phyloP scores from a whole-genome alignment of 2,113 vertebrate species.

The Oreocharis arfaki region DNA sequence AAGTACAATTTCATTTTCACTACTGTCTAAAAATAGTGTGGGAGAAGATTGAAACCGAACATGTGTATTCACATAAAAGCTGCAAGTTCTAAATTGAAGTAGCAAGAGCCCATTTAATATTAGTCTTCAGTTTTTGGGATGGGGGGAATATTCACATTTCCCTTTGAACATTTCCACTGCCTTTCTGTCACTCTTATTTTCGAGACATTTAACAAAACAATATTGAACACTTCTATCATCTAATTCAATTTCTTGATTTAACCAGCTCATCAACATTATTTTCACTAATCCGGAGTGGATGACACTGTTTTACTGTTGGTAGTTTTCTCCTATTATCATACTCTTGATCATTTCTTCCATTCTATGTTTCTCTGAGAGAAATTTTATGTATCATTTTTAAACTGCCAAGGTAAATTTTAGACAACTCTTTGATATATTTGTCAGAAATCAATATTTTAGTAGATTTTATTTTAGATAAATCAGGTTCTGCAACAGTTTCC shows the following conservation, averaged over 20 bases:
- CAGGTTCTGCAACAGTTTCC: not conserved
- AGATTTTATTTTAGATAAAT: not conserved
- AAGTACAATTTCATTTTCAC: not conserved
- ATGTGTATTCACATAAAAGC: not conserved
- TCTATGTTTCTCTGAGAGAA: not conserved
- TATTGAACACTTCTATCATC: not conserved
- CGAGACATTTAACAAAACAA: not conserved
- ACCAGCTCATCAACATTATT: not conserved
- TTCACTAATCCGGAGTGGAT: not conserved
- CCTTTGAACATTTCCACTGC: not conserved
- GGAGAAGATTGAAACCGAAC: not conserved
- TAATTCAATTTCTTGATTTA: not conserved
- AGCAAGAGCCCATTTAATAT: not conserved
- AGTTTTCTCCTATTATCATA: not conserved
- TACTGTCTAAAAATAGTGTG: not conserved
- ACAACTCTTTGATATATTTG: not conserved
- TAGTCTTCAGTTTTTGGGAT: not conserved
- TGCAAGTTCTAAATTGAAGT: not conserved
- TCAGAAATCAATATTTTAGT: not conserved
- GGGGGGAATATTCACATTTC: not conserved
- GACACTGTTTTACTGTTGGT: not conserved
- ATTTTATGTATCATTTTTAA: not conserved
- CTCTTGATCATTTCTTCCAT: not conserved
- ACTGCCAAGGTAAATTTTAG: not conserved
- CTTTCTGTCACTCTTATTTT: not conserved